Evolutionary conservation across 2,797 vertebrate species (phyloP).

Genomic region (Peromyscus aztecus): DNA sequence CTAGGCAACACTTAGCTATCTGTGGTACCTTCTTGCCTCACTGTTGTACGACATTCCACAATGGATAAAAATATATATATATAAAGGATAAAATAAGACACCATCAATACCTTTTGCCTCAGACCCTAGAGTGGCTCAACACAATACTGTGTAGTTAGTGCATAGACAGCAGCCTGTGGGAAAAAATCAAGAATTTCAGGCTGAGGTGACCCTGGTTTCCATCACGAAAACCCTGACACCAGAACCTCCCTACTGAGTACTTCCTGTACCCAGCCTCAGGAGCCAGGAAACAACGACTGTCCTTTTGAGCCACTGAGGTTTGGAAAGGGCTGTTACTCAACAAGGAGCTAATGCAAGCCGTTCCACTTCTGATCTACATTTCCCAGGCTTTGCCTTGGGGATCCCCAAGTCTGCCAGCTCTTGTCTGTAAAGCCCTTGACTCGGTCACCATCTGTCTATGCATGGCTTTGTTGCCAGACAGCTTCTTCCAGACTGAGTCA

Average conservation of each 20-base stretch:
- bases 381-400: neutral
- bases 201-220: neutral
- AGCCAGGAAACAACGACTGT: neutral
- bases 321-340: neutral
- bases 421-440: constrained; percentile 13
- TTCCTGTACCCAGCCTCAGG: neutral
- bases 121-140: neutral
- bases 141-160: neutral
- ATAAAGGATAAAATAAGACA: neutral
- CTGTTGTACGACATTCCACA: neutral
- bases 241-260: neutral
- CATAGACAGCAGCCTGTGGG: neutral
- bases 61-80: accelerated
- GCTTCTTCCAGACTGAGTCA: neutral
- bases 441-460: constrained; percentile 14
- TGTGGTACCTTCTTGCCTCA: neutral
- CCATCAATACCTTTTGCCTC: neutral
- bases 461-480: neutral
- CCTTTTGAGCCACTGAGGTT: neutral
- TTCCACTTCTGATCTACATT: neutral
- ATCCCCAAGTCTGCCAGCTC: neutral
- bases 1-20: neutral
- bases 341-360: neutral
- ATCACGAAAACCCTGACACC: neutral
- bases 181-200: neutral